These are phyloP conservation scores for Harpalus rubripes DNA, from an alignment of 2,888 invertebrate genomes.

Conservation along the genomic window DNA sequence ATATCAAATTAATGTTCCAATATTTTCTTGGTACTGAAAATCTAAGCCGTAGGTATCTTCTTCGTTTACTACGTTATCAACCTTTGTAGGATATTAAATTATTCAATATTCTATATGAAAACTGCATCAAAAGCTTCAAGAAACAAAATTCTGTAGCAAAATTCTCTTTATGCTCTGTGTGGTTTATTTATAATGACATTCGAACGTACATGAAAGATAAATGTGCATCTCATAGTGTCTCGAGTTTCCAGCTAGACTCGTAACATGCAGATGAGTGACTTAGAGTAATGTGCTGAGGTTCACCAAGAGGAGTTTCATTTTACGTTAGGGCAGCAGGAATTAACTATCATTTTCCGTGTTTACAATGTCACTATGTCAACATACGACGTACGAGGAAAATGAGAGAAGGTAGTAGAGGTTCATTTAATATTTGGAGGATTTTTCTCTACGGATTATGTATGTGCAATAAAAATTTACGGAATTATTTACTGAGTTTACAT, in stretches of 20 bases:
- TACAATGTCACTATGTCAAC: not conserved
- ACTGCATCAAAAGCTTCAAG: not conserved
- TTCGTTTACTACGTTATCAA: too few relatives aligned
- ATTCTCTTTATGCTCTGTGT: not conserved
- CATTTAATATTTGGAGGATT: too few relatives aligned
- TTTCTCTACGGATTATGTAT: too few relatives aligned
- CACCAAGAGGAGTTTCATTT: not conserved
- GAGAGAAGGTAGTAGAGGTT: not conserved
- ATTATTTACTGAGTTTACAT: too few relatives aligned
- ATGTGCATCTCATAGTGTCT: constrained; percentile 8
- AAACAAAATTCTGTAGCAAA: not conserved
- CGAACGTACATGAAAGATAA: constrained; percentile 27
- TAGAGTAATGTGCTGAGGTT: not conserved
- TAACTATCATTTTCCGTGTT: not conserved
- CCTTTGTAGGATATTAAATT: not conserved
- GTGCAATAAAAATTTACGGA: too few relatives aligned
- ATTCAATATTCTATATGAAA: constrained; percentile 13
- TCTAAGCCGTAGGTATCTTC: too few relatives aligned
- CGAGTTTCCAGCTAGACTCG: not conserved
- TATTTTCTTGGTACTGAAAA: too few relatives aligned
- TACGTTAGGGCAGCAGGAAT: not conserved
- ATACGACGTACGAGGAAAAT: not conserved
- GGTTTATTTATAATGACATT: constrained; percentile 18
- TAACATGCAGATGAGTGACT: not conserved
- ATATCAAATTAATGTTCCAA: too few relatives aligned